Evolutionary conservation across 2,888 invertebrate genomes (phyloP), one percentile per base, ranked within the genome.

Genomic region (Lathronympha strigana): DNA sequence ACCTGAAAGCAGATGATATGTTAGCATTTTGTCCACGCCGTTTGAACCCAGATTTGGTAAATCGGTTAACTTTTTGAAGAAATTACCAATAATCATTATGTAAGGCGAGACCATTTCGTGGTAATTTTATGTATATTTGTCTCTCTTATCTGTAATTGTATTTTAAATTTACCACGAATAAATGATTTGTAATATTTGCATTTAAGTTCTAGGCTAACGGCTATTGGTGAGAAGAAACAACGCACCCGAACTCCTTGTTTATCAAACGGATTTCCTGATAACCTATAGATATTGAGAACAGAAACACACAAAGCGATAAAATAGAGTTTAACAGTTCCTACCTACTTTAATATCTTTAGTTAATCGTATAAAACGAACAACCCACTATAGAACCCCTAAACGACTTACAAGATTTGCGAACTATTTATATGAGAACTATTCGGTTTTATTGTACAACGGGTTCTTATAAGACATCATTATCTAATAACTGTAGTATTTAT

Each of bases 1-100:
- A 99, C 97, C 98, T 98, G 93, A 51, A 88, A 92, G 72, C 63
- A 71, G 72, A 68, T 33, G 66, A 67, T 47, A 9, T n/a, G 11
- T 50, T 64, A 62, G 51, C 33, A 38, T 11, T 33, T 9, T 33
- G 33, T 33, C 13, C 9, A n/a, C n/a, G n/a, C n/a, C n/a, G n/a
- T n/a, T n/a, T n/a, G n/a, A n/a, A n/a, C n/a, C n/a, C n/a, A n/a
- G n/a, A n/a, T n/a, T n/a, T n/a, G n/a, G n/a, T n/a, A n/a, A n/a
- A n/a, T n/a, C n/a, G n/a, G n/a, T n/a, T n/a, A n/a, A n/a, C n/a
- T n/a, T n/a, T 31, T 31, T 9, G 31, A 31, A 31, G 31, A 31
- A n/a, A n/a, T n/a, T n/a, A n/a, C n/a, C n/a, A n/a, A n/a, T n/a
- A n/a, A n/a, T n/a, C n/a, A n/a, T n/a, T n/a, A n/a, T n/a, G n/a